These are phyloP conservation scores for Anthonomus grandis DNA, from an alignment of 1,140 invertebrate genomes.

Conservation along the genomic window DNA sequence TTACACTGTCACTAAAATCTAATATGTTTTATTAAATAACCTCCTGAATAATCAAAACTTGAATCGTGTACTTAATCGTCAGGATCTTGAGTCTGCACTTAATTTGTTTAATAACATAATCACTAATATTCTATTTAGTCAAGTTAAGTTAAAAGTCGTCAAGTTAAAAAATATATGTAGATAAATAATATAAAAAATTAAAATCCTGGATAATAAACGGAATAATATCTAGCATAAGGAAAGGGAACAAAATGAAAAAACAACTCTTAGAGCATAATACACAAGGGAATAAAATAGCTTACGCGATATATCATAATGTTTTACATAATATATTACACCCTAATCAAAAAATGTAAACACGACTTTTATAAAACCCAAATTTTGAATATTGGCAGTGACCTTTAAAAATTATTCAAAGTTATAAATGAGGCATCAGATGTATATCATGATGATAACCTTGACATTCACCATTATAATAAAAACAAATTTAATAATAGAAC, in stretches of 20 bases:
- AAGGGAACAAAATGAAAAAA: not conserved
- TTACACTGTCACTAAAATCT: not conserved
- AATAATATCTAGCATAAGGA: no score
- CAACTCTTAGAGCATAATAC: no score
- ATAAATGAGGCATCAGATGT: not conserved
- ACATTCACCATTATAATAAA: not conserved
- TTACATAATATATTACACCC: not conserved
- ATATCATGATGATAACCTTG: not conserved
- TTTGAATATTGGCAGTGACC: not conserved
- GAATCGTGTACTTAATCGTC: not conserved
- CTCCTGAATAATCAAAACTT: no score
- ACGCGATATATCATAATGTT: not conserved
- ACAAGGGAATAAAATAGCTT: no score
- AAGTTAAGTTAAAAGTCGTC: no score
- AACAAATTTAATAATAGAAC: not conserved
- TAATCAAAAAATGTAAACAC: slow-evolving; percentile 3
- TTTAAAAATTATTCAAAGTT: not conserved
- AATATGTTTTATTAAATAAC: not conserved
- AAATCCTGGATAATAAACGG: not conserved
- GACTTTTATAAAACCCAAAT: not conserved
- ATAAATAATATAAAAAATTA: not conserved
- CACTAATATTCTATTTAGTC: not conserved
- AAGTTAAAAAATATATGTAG: not conserved
- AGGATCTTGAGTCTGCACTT: no score
- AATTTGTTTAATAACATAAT: not conserved